Evolutionary conservation across 2,888 invertebrate species (phyloP).

Genomic region (Calameuta filiformis): DNA sequence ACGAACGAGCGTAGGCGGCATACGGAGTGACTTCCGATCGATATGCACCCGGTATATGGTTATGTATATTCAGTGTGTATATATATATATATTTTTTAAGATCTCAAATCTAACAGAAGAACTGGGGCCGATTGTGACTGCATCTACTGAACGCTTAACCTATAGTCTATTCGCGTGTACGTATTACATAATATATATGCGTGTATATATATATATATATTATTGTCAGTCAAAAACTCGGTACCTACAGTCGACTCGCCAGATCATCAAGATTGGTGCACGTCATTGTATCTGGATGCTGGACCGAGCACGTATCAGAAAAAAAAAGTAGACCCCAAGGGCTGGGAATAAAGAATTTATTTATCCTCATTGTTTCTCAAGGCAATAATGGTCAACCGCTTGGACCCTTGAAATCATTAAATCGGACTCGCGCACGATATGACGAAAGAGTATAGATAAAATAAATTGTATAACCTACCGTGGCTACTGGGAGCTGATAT

Average conservation of each 20-base stretch:
- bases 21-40: constrained; percentile 23
- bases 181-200: too few relatives aligned
- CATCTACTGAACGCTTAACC: not conserved
- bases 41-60: constrained; percentile 8
- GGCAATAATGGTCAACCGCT: not conserved
- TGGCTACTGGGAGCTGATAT: not conserved
- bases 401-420: not conserved
- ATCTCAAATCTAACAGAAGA: not conserved
- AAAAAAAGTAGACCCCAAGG: not conserved
- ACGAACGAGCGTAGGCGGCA: constrained; percentile 4
- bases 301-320: not conserved
- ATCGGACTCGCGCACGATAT: not conserved
- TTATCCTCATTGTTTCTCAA: not conserved
- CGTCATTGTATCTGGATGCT: not conserved
- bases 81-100: not conserved
- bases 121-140: not conserved
- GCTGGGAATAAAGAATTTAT: not conserved
- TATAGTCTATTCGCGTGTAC: not conserved
- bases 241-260: not conserved
- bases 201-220: too few relatives aligned
- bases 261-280: not conserved
- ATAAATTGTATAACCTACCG: not conserved
- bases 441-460: not conserved
- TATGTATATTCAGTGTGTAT: not conserved
- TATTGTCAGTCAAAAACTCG: not conserved